Base-by-base conservation (phyloP, 2,113 vertebrate species). In the Etia nguti region DNA sequence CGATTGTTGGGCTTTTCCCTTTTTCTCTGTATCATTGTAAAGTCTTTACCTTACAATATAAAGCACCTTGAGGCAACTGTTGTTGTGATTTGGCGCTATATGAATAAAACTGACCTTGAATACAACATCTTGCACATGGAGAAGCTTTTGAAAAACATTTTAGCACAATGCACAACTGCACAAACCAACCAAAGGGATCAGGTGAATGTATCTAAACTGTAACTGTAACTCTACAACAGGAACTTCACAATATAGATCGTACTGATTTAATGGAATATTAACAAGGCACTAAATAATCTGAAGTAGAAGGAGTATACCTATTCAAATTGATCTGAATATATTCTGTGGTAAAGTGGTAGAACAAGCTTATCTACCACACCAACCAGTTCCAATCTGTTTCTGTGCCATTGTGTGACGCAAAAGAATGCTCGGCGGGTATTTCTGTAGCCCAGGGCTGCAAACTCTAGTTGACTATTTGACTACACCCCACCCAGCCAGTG, bases 351-450 rank as follows among this genome's bases (percentile, higher is more conserved):
- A 84, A 86, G 84, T 46, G 38, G 85, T 11, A 65, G 46, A 92
- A 85, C 65, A 20, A 86, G 87, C 57, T 91, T 70, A 80, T 92
- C 85, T 55, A 82, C 81, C 82, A 81, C 91, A 89, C 77, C 41
- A 80, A 90, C 84, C 82, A 86, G 85, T 88, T 94, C 88, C 46
- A 26, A 93, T 92, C 77, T 80, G 85, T 89, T 94, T 92, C 68
- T 90, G 80, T 81, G 54, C 92, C 83, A 90, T 94, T 95, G 94
- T 95, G 90, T 83, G 86, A 89, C 41, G 86, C 75, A 88, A 85
- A 92, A 90, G 91, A 95, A 94, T 92, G 91, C 91, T 92, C 82
- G 41, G 52, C 54, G 81, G 87, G 83, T 94, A 93, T 94, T 95
- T 95, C 83, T 93, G 88, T 94, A 89, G 90, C 94, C 93, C 59